Evolutionary conservation across 2,888 invertebrate species (phyloP).

Genomic region (Acronicta aceris): DNA sequence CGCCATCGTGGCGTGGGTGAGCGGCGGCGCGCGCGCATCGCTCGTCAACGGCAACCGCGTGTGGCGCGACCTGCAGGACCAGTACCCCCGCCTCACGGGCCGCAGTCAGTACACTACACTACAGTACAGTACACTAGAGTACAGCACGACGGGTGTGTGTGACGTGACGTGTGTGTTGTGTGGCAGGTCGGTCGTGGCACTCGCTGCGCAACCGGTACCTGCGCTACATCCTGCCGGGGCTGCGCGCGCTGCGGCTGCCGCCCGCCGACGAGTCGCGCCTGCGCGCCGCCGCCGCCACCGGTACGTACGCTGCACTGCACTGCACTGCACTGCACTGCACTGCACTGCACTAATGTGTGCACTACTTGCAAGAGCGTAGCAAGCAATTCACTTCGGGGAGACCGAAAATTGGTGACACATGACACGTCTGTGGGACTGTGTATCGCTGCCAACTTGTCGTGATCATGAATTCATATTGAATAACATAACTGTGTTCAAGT

Average conservation of each 20-base stretch:
- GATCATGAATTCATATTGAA: too few relatives aligned
- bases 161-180: background rate
- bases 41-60: conserved; percentile 79
- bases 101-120: conserved; percentile 55
- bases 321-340: too few relatives aligned
- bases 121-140: too few relatives aligned
- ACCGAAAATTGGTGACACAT: too few relatives aligned
- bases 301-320: conserved; percentile 30
- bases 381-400: too few relatives aligned
- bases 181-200: conserved; percentile 75
- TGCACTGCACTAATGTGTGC: too few relatives aligned
- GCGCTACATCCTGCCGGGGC: conserved; percentile 78
- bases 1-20: conserved; percentile 76
- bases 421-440: too few relatives aligned
- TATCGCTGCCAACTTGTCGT: too few relatives aligned
- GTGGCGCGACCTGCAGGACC: conserved; percentile 72
- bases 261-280: conserved; percentile 58
- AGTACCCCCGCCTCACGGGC: conserved; percentile 63
- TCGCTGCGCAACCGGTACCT: conserved; percentile 85
- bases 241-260: conserved; percentile 67
- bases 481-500: too few relatives aligned
- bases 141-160: too few relatives aligned
- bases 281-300: conserved; percentile 65
- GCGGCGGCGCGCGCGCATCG: conserved; percentile 61
- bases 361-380: too few relatives aligned